phyloP scores from a whole-genome alignment of 2,113 vertebrate genomes.

The Hipposideros armiger region DNA sequence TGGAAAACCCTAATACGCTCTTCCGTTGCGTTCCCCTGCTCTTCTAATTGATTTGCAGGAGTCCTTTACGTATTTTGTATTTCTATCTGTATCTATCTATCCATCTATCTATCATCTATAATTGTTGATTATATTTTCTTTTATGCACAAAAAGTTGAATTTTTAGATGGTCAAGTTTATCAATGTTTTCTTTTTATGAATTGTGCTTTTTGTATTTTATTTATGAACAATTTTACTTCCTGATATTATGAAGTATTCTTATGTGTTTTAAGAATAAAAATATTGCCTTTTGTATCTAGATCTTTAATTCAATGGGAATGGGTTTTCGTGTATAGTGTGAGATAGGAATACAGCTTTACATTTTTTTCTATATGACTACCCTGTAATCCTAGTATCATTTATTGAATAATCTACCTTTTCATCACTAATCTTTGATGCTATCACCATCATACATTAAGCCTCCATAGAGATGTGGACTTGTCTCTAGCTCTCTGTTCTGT shows the following conservation, averaged over 20 bases:
- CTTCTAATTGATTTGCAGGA: neutral
- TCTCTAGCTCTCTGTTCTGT: neutral
- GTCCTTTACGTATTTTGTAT: neutral
- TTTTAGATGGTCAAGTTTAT: neutral
- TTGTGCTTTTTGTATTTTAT: neutral
- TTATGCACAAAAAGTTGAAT: neutral
- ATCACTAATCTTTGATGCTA: neutral
- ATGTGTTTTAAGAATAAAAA: neutral
- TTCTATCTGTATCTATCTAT: neutral
- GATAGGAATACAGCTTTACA: neutral
- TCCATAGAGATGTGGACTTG: neutral
- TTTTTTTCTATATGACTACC: neutral
- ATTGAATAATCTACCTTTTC: neutral
- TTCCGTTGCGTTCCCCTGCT: neutral
- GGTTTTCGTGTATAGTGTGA: neutral
- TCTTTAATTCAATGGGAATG: neutral
- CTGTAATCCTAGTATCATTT: neutral
- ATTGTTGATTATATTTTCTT: neutral
- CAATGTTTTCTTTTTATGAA: neutral
- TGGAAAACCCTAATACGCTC: neutral
- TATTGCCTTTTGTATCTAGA: neutral
- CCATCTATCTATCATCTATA: neutral
- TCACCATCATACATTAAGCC: neutral
- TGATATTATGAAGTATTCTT: neutral
- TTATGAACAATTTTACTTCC: neutral